Evolutionary conservation across 2,888 invertebrate species (phyloP), one percentile per base, ranked within the genome.

Genomic region (Onthophagus sagittarius): DNA sequence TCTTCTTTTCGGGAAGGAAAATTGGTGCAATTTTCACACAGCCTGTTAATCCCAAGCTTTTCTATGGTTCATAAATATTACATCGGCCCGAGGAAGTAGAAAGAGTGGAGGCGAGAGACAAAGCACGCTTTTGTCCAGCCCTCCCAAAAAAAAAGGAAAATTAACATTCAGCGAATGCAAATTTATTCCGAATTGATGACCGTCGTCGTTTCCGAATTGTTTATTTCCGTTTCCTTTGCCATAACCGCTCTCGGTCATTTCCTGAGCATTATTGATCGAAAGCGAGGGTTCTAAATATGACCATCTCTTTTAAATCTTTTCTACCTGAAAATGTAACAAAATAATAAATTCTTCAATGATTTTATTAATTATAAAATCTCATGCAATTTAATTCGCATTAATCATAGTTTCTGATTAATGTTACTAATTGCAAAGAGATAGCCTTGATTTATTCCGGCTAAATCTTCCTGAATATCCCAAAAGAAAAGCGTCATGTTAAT

Each of bases 91-190:
- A 32, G 31, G 32, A 67, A 31, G 32, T 23, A 67, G 15, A 67
- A 67, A 23, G 32, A 23, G 31, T 63, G 67, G 67, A 2, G 65
- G 67, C n/a, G 67, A 64, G 23, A 67, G 31, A 67, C 67, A 67
- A 67, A 67, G 32, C 23, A 23, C n/a, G 67, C 67, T 23, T 31
- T 32, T 32, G 15, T 15, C 63, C 63, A 14, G 64, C 67, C 23
- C 15, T 9, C 13, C 23, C n/a, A n/a, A 65, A n/a, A 67, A 67
- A 67, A 67, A 67, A 32, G 31, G 67, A 32, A 23, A 67, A 67
- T 67, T 67, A 67, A 67, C 67, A 67, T 67, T 67, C 23, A 67
- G 32, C 67, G 32, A 67, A 67, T 67, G 67, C 67, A 67, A 67
- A 67, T 67, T 67, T 67, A 67, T 67, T 67, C 67, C 31, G 31